A percentile compares a stretch with the other conserved stretches of the same genome.
Conservation (phyloP, 2,797 vertebrate species). For the Jordanella pulchra region DNA sequence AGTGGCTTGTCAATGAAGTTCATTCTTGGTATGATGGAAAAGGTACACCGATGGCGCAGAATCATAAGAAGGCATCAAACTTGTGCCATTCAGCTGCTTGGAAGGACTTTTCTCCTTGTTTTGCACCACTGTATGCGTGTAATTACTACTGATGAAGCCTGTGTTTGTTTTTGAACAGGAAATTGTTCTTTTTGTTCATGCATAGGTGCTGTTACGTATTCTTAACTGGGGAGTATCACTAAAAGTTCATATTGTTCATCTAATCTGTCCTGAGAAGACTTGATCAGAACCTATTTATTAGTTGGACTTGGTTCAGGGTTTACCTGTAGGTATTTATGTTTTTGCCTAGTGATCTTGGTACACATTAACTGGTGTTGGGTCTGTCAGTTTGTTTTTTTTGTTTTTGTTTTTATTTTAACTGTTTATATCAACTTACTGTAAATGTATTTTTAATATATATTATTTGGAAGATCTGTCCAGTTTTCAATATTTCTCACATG, state of each 20-base stretch:
- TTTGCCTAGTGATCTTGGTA: slow-evolving; percentile 73
- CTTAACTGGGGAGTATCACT: slow-evolving; percentile 64
- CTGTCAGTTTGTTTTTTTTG: slow-evolving; percentile 44
- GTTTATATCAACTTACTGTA: slow-evolving; percentile 80
- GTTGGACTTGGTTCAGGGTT: slow-evolving; percentile 84
- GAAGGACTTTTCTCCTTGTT: slow-evolving; percentile 44
- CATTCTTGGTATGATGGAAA: slow-evolving; percentile 48
- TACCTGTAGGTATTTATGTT: slow-evolving; percentile 61
- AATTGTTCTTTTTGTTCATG: slow-evolving; percentile 32
- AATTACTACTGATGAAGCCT: slow-evolving; percentile 76
- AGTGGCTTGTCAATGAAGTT: slow-evolving; percentile 39
- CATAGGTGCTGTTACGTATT: slow-evolving; percentile 49
- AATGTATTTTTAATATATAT: slow-evolving; percentile 70
- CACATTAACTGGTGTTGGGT: slow-evolving; percentile 73
- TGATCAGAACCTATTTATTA: slow-evolving; percentile 87
- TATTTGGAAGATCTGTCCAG: slow-evolving; percentile 65
- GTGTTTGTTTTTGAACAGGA: slow-evolving; percentile 24
- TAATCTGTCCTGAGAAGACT: slow-evolving; percentile 86
- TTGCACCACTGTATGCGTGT: slow-evolving; percentile 44
- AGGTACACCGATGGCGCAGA: slow-evolving; percentile 22
- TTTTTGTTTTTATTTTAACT: slow-evolving; percentile 44
- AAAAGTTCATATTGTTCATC: slow-evolving; percentile 74
- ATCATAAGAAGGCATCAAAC: slow-evolving; percentile 28
- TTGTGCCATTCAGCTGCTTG: slow-evolving; percentile 45
- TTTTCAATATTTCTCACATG: slow-evolving; percentile 73